phyloP scores from a whole-genome alignment of 1,140 invertebrate species.

The Drosophila prosaltans region DNA sequence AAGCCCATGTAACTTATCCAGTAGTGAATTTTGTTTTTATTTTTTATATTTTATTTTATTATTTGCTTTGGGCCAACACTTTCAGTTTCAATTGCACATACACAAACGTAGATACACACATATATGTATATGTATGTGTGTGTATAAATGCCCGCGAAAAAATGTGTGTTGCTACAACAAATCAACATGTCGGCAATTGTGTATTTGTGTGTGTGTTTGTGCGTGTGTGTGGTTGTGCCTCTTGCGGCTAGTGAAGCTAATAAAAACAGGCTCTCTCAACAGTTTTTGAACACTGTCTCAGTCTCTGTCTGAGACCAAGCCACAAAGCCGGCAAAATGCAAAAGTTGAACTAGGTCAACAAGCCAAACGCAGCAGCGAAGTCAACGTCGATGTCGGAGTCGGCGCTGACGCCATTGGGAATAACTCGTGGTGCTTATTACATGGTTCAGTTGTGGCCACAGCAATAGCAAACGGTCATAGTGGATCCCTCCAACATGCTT shows the following conservation, averaged over 20 bases:
- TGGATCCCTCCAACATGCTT: neutral
- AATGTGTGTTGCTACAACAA: conserved; percentile 28
- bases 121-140: neutral
- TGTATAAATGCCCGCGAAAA: conserved; percentile 66
- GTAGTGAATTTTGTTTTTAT: conserved; percentile 28
- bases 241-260: conserved; percentile 67
- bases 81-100: conserved; percentile 75
- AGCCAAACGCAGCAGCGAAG: conserved; percentile 73
- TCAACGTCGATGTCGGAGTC: conserved; percentile 19
- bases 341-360: conserved; percentile 82
- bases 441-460: conserved; percentile 16
- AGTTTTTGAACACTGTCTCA: conserved; percentile 1
- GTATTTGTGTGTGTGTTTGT: conserved; percentile 9
- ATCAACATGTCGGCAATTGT: neutral
- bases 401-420: conserved; percentile 30
- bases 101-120: neutral
- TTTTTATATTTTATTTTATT: conserved; percentile 33
- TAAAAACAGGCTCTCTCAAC: conserved; percentile 73
- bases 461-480: conserved; percentile 20
- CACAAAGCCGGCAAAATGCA: conserved; percentile 78
- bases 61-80: conserved; percentile 59
- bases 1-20: conserved; percentile 33
- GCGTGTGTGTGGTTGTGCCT: conserved; percentile 33
- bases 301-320: conserved; percentile 31
- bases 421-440: conserved; percentile 17